Evolutionary conservation across 2,113 vertebrate species (phyloP), one percentile per base, ranked within the genome.

Genomic region (Aythya baeri): DNA sequence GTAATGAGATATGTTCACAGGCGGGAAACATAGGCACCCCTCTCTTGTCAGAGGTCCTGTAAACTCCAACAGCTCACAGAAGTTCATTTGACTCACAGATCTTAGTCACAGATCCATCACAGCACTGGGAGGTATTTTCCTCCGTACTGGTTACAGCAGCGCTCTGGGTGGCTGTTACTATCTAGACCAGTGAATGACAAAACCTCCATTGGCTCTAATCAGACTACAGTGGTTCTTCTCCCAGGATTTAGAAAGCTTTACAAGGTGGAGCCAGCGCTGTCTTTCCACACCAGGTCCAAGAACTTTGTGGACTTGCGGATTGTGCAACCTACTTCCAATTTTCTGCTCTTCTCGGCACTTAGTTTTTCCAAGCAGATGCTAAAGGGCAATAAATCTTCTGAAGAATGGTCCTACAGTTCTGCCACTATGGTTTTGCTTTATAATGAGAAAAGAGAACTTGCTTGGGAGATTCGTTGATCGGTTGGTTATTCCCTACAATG

Each of bases 361-460:
- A 31, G 66, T 87, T 93, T 96, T 91, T 77, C 93, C 6, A 71
- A 1, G 2, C 89, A 97, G 95, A 92, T 91, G 95, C 82, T 97
- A 77, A 71, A 89, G 74, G 62, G 92, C 92, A 90, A 93, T 96
- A 94, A 94, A 94, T 91, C 90, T 96, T 96, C 74, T 83, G 91
- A 84, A 94, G 86, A 95, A 93, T 21, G 36, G 83, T 50, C 80
- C 86, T 94, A 72, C 46, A 58, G 58, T 92, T 91, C 86, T 92
- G 92, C 71, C 83, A 41, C 93, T 81, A 15, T 66, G 80, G 58
- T 86, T 73, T 72, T 95, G 92, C 73, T n/a, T 73, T 86, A 63
- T 83, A 97, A 97, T 86, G 58, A 95, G 81, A 88, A 92, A 92
- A 95, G 86, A 96, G 77, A 94, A 96, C 95, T 93, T 73, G 83